Evolutionary conservation across 2,888 invertebrate genomes (phyloP).

Genomic region (Sericinus montela): DNA sequence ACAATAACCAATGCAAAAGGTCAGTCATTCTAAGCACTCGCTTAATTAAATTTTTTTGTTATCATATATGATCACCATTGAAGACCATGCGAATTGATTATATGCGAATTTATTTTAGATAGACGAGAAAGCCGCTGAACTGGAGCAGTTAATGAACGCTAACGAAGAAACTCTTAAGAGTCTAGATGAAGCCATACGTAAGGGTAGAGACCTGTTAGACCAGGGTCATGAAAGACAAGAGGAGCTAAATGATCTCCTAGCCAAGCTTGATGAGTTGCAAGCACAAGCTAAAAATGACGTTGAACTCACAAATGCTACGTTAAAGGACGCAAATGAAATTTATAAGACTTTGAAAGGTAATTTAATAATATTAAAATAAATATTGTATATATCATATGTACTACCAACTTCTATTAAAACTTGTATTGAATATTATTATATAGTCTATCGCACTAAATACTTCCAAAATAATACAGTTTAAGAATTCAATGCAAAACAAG

Average conservation of each 20-base stretch:
- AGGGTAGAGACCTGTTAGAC: constrained; percentile 84
- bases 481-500: too few relatives aligned
- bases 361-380: too few relatives aligned
- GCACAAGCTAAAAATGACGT: constrained; percentile 91
- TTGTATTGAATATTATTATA: too few relatives aligned
- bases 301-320: constrained; percentile 85
- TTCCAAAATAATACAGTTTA: too few relatives aligned
- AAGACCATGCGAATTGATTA: too few relatives aligned
- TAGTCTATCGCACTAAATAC: too few relatives aligned
- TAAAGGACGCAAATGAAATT: constrained; percentile 81
- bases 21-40: too few relatives aligned
- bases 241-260: constrained; percentile 87
- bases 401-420: too few relatives aligned
- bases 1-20: too few relatives aligned
- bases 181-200: constrained; percentile 81
- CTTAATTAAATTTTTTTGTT: too few relatives aligned
- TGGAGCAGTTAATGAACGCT: constrained; percentile 71
- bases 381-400: too few relatives aligned
- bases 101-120: constrained; percentile 73
- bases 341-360: constrained; percentile 85
- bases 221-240: constrained; percentile 81
- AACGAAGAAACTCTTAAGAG: constrained; percentile 80
- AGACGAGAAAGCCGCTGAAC: constrained; percentile 62
- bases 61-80: too few relatives aligned
- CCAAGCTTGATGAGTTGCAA: constrained; percentile 87